Percentiles rank a stretch among this genome's conserved stretches.
These are phyloP conservation scores for Silurus aristotelis DNA, from an alignment of 2,797 vertebrate species.

Conservation along the genomic window DNA sequence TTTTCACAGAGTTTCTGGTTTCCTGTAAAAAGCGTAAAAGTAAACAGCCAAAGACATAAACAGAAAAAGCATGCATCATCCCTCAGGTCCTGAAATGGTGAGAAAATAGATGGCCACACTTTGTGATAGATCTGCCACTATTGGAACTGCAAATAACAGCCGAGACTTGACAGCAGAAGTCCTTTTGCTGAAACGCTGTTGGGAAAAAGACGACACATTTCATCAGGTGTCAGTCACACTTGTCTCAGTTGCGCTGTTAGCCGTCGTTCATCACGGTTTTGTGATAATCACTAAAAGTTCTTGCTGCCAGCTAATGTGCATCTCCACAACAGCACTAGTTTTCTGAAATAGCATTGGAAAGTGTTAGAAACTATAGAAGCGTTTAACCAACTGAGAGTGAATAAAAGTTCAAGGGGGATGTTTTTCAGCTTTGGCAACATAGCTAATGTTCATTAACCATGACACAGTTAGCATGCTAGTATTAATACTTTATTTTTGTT, in stretches of 20 bases:
- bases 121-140: slow-evolving; percentile 28
- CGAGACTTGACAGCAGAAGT: slow-evolving; percentile 35
- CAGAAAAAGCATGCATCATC: slow-evolving; percentile 5
- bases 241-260: slow-evolving; percentile 31
- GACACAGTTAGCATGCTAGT: not conserved
- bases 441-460: not conserved
- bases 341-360: not conserved
- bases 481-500: not conserved
- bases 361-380: too few species aligned
- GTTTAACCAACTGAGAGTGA: not conserved
- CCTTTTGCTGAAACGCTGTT: slow-evolving; percentile 32
- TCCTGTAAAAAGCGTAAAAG: not conserved
- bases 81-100: slow-evolving; percentile 10
- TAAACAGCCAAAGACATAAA: not conserved
- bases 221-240: slow-evolving; percentile 44
- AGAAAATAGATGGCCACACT: not conserved
- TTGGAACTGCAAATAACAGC: slow-evolving; percentile 39
- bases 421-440: not conserved
- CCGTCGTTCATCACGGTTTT: slow-evolving; percentile 5
- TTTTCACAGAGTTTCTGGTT: not conserved
- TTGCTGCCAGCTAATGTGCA: not conserved
- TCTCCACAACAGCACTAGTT: not conserved
- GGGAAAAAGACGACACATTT: slow-evolving; percentile 42
- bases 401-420: not conserved
- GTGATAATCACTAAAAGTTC: slow-evolving; percentile 40